phyloP scores from a whole-genome alignment of 1,140 invertebrate species.

The Nephotettix cincticeps region DNA sequence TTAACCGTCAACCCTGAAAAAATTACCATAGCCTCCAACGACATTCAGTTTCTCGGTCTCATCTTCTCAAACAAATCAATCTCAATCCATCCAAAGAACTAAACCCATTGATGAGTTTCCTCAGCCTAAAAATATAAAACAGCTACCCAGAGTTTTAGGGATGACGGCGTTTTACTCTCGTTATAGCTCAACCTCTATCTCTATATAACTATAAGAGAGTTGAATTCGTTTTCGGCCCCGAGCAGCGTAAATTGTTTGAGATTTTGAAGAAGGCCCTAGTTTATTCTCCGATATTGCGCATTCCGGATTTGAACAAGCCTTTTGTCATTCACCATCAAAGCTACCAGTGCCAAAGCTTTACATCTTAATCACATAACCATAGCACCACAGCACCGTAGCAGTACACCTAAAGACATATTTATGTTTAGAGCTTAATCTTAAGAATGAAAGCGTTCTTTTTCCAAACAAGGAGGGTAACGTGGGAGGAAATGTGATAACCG shows the following conservation, averaged over 20 bases:
- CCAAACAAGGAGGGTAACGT: too few relatives aligned
- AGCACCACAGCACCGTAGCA: too few relatives aligned
- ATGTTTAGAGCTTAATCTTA: too few relatives aligned
- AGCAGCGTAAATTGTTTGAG: background rate
- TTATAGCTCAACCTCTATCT: background rate
- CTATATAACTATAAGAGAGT: background rate
- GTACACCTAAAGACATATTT: too few relatives aligned
- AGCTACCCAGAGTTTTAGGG: background rate
- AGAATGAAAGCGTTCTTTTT: too few relatives aligned
- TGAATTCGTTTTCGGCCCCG: background rate
- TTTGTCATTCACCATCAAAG: too few relatives aligned
- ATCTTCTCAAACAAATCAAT: background rate
- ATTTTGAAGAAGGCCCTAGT: background rate
- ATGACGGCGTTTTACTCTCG: background rate
- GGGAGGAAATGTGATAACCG: too few relatives aligned
- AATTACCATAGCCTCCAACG: background rate
- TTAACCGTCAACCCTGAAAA: background rate
- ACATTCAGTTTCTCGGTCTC: background rate
- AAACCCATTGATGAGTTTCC: background rate
- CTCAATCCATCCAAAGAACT: background rate
- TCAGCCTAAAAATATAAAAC: background rate
- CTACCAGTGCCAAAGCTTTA: too few relatives aligned
- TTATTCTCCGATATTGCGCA: background rate
- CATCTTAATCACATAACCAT: too few relatives aligned
- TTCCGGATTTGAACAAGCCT: too few relatives aligned